These are phyloP conservation scores for Halcyon leucocephala DNA, from an alignment of 2,797 vertebrate genomes.

Conservation along the genomic window DNA sequence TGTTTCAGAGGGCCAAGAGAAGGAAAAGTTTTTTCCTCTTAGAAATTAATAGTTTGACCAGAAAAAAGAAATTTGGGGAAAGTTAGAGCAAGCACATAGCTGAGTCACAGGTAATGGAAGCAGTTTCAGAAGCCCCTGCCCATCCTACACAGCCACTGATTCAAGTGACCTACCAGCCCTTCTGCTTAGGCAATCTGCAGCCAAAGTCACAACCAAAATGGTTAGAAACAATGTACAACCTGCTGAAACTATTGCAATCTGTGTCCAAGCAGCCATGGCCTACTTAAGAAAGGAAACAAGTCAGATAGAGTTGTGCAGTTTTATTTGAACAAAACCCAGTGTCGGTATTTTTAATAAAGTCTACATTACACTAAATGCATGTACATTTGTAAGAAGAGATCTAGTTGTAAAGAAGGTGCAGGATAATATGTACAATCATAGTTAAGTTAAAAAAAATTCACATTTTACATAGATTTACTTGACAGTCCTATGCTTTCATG, in stretches of 20 bases:
- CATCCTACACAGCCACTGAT: neutral
- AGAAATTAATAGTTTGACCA: neutral
- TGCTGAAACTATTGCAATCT: neutral
- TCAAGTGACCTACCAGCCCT: neutral
- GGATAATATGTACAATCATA: slow-evolving; percentile 62
- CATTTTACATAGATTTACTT: slow-evolving; percentile 70
- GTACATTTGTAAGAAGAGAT: slow-evolving; percentile 53
- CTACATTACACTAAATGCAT: slow-evolving; percentile 56
- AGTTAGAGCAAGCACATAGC: neutral
- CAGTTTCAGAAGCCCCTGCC: neutral
- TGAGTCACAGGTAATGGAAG: neutral
- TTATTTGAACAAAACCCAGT: slow-evolving; percentile 68
- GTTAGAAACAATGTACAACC: neutral
- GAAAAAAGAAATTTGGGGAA: neutral
- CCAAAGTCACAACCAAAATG: neutral
- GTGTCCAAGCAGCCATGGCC: neutral
- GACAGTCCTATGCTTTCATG: slow-evolving; percentile 38
- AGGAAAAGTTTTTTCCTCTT: neutral
- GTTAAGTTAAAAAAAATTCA: slow-evolving; percentile 69
- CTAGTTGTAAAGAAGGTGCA: slow-evolving; percentile 55
- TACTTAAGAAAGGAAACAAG: neutral
- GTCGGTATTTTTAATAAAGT: slow-evolving; percentile 46
- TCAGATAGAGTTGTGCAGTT: slow-evolving; percentile 35
- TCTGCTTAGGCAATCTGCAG: neutral
- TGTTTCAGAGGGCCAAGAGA: neutral